A percentile compares a stretch with the other conserved stretches of the same genome.
Evolutionary conservation across 2,888 invertebrate genomes (phyloP).

Genomic region (Aspidiotus destructor): DNA sequence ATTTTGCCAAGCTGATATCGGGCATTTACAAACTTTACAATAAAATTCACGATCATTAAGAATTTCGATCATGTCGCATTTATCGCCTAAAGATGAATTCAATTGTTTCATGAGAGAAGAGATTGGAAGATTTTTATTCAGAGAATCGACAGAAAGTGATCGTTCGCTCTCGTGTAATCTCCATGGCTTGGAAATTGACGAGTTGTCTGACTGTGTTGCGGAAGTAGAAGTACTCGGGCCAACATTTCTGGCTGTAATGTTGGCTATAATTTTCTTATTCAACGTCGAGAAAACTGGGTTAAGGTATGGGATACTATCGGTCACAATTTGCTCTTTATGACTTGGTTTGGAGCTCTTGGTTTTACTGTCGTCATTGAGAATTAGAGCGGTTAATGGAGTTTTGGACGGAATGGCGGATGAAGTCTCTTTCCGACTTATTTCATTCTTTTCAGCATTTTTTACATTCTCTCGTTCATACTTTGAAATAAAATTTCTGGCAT

Average conservation of each 20-base stretch:
- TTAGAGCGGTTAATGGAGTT: not conserved
- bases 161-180: not conserved
- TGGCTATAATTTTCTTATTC: not conserved
- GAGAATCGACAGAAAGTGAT: not conserved
- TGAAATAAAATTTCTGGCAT: not conserved
- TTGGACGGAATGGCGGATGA: not conserved
- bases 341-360: not conserved
- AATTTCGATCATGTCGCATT: not conserved
- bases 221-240: not conserved
- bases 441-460: not conserved
- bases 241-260: not conserved
- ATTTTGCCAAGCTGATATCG: not conserved
- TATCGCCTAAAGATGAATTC: not conserved
- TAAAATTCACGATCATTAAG: not conserved
- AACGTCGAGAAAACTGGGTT: not conserved
- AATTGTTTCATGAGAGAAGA: not conserved
- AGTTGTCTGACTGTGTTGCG: not conserved
- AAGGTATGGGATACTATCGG: not conserved
- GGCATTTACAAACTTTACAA: not conserved
- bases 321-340: not conserved
- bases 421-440: not conserved
- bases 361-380: not conserved
- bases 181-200: not conserved
- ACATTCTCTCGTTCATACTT: not conserved
- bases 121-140: not conserved